Evolutionary conservation across 2,888 invertebrate species (phyloP), one percentile per base, ranked within the genome.

Genomic region (Campopleginae sp.): DNA sequence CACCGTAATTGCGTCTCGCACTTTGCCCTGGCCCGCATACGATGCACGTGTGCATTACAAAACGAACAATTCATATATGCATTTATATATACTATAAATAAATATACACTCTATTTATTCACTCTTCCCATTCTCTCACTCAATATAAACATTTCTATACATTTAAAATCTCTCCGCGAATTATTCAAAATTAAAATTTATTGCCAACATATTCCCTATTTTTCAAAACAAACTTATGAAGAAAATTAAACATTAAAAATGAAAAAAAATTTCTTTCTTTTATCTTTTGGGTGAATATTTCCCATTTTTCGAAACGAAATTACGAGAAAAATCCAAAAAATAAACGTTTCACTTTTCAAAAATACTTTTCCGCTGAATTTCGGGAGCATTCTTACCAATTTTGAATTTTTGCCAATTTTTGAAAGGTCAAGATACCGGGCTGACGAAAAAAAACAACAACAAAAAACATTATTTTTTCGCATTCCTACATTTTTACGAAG

Each of bases 1-100:
- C 89, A 91, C 91, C 88, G 91, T 92, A 92, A 93, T 91, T 92
- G 92, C 93, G 92, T 86, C 89, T 91, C 90, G 90, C 90, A 92
- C 92, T 93, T 93, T 92, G 92, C 89, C 89, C 92, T 89, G 89
- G 84, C 82, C 87, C 87, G 86, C 84, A 84, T 87, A 86, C 70
- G 87, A 88, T 88, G 88, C 90, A 90, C 89, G 88, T 89, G 90
- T 88, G 86, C 84, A 82, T 58, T 65, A 68, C 72, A 66, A 51
- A 48, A 33, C 14, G 33, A 65, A 19, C 44, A 63, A 19, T 75
- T 63, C 51, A 74, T n/a, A 70, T 66, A 48, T 74, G 31, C 46
- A 80, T 63, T 42, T 48, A 70, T 19, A 58, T 58, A 51, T 31
- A 79, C 46, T 54, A 72, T 38, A 54, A 27, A 80, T 74, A 75